Evolutionary conservation across 2,888 invertebrate species (phyloP), one percentile per base, ranked within the genome.

Genomic region (Calameuta idolon): DNA sequence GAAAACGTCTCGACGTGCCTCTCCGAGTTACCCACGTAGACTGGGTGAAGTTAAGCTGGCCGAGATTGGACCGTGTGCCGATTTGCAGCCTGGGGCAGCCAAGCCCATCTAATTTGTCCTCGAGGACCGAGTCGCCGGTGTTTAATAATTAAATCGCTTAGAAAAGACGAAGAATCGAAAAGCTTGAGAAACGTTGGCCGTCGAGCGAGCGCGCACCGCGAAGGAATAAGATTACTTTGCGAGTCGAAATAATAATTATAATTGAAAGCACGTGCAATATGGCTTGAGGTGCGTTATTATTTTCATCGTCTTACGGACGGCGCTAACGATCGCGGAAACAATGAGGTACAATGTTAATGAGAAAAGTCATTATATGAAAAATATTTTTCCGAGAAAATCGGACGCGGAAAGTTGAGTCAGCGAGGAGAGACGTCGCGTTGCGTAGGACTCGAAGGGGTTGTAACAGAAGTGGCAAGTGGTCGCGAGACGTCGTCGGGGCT

Each of bases 341-440:
- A 89, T 89, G 87, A 87, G 82, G 83, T 79, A 86, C 87, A 87
- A 84, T 88, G 87, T 90, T 90, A 89, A 90, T 87, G 90, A 89
- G 89, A 88, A 88, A 88, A 89, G 89, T 90, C 89, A 90, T 90
- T 90, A 89, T 85, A 83, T 84, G 84, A 82, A 55, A 55, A 84
- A 87, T 84, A 87, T 84, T 83, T 86, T 84, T 83, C 81, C 82
- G 81, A 83, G 85, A 84, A 89, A 87, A 87, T 87, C 84, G 83
- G 83, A 83, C 80, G 79, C 31, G 23, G 31, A 71, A 31, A 31
- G 23, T 33, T 12, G 69, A 69, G 69, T 33, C 15, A 69, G 69
- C 69, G 69, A 15, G 33, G 69, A 69, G 69, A 69, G 69, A 11
- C 15, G 31, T 33, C n/a, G 71, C 5, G 33, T 31, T 34, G 33